Evolutionary conservation across 2,888 invertebrate genomes (phyloP).

Genomic region (Noctua fimbriata): DNA sequence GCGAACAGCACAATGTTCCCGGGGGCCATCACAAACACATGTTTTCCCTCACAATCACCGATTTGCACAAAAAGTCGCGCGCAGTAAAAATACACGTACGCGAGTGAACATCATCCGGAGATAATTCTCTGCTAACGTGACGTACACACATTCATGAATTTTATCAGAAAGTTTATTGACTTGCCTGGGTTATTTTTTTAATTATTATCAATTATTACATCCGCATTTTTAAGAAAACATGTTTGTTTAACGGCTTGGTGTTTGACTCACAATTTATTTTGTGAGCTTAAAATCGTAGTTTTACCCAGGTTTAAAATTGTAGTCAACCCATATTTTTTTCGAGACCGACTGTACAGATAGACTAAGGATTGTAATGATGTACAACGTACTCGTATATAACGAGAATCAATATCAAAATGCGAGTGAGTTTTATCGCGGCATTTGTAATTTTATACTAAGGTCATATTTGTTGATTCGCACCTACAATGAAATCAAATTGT

Average conservation of each 20-base stretch:
- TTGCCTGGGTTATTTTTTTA: conserved; percentile 46
- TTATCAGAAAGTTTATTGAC: conserved; percentile 78
- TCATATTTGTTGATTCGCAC: conserved; percentile 58
- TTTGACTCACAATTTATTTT: neutral
- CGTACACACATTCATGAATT: conserved; percentile 72
- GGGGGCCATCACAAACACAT: conserved; percentile 72
- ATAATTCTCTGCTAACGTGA: conserved; percentile 76
- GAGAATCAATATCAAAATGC: conserved; percentile 20
- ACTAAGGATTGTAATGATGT: neutral
- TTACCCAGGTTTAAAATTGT: neutral
- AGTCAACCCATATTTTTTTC: neutral
- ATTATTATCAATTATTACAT: conserved; percentile 22
- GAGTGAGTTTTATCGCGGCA: conserved; percentile 37
- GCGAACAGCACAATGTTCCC: conserved; percentile 65
- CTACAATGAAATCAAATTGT: conserved; percentile 44
- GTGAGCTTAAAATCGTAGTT: neutral
- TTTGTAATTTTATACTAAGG: conserved; percentile 60
- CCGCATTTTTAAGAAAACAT: conserved; percentile 6
- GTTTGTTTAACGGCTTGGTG: neutral
- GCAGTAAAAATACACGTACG: conserved; percentile 77
- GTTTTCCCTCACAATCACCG: conserved; percentile 56
- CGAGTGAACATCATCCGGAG: conserved; percentile 79
- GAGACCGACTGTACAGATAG: too few relatives aligned
- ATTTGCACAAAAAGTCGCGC: conserved; percentile 68
- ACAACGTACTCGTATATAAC: neutral